Evolutionary conservation across 2,113 vertebrate species (phyloP).

Genomic region (Hymenochirus boettgeri): DNA sequence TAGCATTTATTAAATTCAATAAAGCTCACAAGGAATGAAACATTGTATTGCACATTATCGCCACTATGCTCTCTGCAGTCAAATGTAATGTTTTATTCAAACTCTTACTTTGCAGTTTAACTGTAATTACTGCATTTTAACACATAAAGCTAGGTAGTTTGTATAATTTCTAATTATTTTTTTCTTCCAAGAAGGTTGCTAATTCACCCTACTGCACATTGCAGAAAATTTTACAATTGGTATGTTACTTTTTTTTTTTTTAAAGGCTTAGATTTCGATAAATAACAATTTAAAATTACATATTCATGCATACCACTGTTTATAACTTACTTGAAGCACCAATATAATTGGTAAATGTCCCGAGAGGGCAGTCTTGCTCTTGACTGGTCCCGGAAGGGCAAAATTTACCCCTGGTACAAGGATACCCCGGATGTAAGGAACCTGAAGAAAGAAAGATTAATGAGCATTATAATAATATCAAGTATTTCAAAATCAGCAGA

Average conservation of each 20-base stretch:
- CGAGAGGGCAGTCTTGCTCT: conserved; percentile 67
- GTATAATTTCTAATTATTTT: too few species aligned
- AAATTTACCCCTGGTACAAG: conserved; percentile 71
- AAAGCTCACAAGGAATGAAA: background rate
- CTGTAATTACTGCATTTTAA: too few species aligned
- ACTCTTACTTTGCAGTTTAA: background rate
- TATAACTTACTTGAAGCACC: conserved; percentile 63
- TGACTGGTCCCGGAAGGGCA: conserved; percentile 67
- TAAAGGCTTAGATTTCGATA: too few species aligned
- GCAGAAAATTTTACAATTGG: too few species aligned
- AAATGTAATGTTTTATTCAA: background rate
- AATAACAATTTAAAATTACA: background rate
- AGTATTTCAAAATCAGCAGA: too few species aligned
- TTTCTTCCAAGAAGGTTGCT: too few species aligned
- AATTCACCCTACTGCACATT: too few species aligned
- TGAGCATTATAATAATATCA: too few species aligned
- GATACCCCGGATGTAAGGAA: conserved; percentile 61
- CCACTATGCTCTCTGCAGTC: background rate
- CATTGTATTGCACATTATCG: background rate
- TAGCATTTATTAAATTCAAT: background rate
- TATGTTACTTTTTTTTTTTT: too few species aligned
- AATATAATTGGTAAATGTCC: conserved; percentile 71
- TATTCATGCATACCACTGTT: background rate
- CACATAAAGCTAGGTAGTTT: too few species aligned
- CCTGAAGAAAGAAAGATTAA: conserved; percentile 47